Evolutionary conservation across 2,113 vertebrate species (phyloP), one percentile per base, ranked within the genome.

Genomic region (Butorides virescens): DNA sequence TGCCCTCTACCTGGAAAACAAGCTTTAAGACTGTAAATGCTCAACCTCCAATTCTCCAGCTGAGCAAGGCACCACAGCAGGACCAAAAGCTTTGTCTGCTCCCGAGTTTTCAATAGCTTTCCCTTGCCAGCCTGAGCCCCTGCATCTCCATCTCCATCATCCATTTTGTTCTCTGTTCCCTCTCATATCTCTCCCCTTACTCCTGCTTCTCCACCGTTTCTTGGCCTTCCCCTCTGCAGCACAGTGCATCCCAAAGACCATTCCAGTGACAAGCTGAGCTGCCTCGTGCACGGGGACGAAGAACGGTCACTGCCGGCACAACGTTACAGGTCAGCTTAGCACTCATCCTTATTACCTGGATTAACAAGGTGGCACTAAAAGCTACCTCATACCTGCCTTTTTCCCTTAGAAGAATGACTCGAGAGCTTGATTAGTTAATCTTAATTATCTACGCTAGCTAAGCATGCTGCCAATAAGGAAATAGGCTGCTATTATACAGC

Each of bases 321-420:
- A 20, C 1, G 5, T 32, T 68, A 44, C 71, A 76, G 62, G 29
- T 50, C 67, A 52, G 21, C 4, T 70, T 55, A 83, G 58, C 32
- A 23, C 59, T 81, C 62, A 67, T 61, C 44, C 46, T 11, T 34
- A 34, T 63, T 76, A 65, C 39, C 39, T 77, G 73, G 53, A 75
- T 82, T 92, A 90, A 84, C 49, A 86, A 55, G 61, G 44, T 62
- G 49, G 26, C 52, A 86, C 61, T 88, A 71, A 94, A 95, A 96
- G 36, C 65, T 82, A 2, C 74, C 61, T 85, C 71, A 49, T 71
- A 78, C 66, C 66, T 82, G 34, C 55, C 42, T 67, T 88, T 46
- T 77, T n/a, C 36, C 15, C 36, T 32, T 66, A 62, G 61, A 76
- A 75, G 53, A 75, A 88, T 63, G 27, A 56, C 66, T 86, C 78